These are phyloP conservation scores for Mungos mungo DNA, from an alignment of 2,113 vertebrate genomes.

Conservation along the genomic window DNA sequence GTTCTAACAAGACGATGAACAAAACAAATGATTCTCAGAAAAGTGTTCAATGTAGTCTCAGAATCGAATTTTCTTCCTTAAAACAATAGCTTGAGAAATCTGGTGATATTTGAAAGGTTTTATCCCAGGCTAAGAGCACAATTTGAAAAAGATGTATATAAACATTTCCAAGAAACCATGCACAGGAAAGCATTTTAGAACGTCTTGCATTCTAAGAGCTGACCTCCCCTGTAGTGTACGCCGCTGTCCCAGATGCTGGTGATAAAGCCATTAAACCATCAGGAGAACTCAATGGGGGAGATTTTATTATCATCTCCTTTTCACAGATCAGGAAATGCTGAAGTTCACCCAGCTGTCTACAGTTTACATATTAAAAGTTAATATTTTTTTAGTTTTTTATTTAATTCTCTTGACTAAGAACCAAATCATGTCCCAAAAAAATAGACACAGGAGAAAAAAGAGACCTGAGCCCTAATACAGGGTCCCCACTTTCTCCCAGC, in stretches of 20 bases:
- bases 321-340: background rate
- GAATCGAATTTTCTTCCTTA: conserved; percentile 50
- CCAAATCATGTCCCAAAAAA: background rate
- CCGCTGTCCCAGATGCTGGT: background rate
- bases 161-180: background rate
- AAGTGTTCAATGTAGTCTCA: background rate
- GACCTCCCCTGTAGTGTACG: background rate
- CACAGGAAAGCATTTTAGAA: background rate
- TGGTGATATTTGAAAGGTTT: background rate
- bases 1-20: background rate
- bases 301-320: background rate
- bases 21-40: conserved; percentile 34
- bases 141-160: background rate
- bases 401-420: background rate
- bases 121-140: background rate
- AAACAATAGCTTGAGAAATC: conserved; percentile 30
- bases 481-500: background rate
- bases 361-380: background rate
- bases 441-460: background rate
- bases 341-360: background rate
- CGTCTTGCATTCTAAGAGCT: background rate
- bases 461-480: background rate
- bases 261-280: background rate
- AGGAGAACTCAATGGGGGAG: background rate
- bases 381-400: background rate